Conservation (phyloP, 2,113 vertebrate genomes). For the Toxotes chatareus region DNA sequence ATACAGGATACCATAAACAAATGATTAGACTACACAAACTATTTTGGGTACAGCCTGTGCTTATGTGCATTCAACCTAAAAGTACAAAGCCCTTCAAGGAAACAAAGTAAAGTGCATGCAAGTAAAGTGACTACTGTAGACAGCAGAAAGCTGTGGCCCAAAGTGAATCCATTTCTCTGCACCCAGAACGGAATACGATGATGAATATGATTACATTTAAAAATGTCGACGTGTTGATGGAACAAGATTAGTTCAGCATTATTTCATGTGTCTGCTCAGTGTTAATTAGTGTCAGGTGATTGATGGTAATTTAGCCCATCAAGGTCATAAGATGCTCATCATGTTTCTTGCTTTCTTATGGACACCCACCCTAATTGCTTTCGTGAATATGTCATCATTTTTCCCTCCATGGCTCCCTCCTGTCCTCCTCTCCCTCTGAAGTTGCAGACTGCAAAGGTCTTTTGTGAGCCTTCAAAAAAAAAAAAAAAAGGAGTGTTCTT, state of each 20-base stretch:
- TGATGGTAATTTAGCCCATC: conserved; percentile 48
- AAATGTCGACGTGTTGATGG: conserved; percentile 31
- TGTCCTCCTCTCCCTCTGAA: conserved; percentile 1
- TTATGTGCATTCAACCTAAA: conserved; percentile 19
- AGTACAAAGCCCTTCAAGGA: not conserved
- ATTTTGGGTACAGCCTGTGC: conserved; percentile 22
- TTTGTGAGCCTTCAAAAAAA: conserved; percentile 37
- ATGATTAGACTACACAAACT: conserved; percentile 44
- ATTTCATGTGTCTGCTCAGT: conserved; percentile 31
- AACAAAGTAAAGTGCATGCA: not conserved
- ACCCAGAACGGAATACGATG: not conserved
- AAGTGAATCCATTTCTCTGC: not conserved
- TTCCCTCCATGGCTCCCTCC: conserved; percentile 4
- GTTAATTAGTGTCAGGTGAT: conserved; percentile 57
- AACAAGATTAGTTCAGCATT: conserved; percentile 45
- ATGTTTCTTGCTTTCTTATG: conserved; percentile 33
- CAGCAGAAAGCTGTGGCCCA: not conserved
- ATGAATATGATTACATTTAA: conserved; percentile 36
- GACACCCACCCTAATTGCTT: conserved; percentile 45
- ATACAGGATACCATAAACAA: conserved; percentile 65
- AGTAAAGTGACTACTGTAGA: not conserved
- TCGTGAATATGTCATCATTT: conserved; percentile 47
- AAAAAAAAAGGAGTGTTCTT: conserved; percentile 37
- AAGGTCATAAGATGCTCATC: conserved; percentile 33
- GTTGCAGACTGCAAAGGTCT: conserved; percentile 26